phyloP scores from a whole-genome alignment of 2,797 vertebrate genomes.

The Apogon talboti region DNA sequence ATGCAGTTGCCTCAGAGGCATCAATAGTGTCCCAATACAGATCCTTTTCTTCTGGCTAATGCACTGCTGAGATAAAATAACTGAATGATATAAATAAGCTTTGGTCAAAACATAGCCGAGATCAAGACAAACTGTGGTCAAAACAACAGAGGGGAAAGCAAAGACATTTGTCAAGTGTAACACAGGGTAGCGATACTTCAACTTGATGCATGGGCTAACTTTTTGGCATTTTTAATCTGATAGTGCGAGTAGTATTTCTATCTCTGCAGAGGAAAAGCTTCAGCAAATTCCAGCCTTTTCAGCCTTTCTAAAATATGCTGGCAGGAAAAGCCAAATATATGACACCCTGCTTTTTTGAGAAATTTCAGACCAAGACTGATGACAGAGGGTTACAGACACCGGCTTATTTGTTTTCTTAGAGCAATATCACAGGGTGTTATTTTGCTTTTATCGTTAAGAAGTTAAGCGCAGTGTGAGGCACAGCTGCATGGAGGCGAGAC shows the following conservation, averaged over 20 bases:
- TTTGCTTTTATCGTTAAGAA: slow-evolving; percentile 48
- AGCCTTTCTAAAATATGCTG: slow-evolving; percentile 59
- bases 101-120: slow-evolving; percentile 39
- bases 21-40: slow-evolving; percentile 20
- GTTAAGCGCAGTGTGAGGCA: slow-evolving; percentile 52
- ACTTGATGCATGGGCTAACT: slow-evolving; percentile 66
- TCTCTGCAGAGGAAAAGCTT: slow-evolving; percentile 56
- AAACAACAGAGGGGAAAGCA: slow-evolving; percentile 30
- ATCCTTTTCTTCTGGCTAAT: slow-evolving; percentile 32
- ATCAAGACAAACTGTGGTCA: slow-evolving; percentile 43
- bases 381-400: slow-evolving; percentile 38
- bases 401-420: slow-evolving; percentile 57
- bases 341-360: slow-evolving; percentile 49
- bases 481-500: slow-evolving; percentile 52
- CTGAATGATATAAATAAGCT: slow-evolving; percentile 32
- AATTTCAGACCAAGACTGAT: slow-evolving; percentile 54
- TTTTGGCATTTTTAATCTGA: slow-evolving; percentile 61
- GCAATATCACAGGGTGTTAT: slow-evolving; percentile 40
- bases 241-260: slow-evolving; percentile 58
- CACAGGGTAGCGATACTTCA: slow-evolving; percentile 55
- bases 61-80: slow-evolving; percentile 47
- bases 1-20: not conserved
- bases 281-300: slow-evolving; percentile 59
- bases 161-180: slow-evolving; percentile 61
- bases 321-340: slow-evolving; percentile 60